A percentile compares a stretch with the other conserved stretches of the same genome.
Evolutionary conservation across 2,797 vertebrate genomes (phyloP).

Genomic region (Enteromius argenteus): DNA sequence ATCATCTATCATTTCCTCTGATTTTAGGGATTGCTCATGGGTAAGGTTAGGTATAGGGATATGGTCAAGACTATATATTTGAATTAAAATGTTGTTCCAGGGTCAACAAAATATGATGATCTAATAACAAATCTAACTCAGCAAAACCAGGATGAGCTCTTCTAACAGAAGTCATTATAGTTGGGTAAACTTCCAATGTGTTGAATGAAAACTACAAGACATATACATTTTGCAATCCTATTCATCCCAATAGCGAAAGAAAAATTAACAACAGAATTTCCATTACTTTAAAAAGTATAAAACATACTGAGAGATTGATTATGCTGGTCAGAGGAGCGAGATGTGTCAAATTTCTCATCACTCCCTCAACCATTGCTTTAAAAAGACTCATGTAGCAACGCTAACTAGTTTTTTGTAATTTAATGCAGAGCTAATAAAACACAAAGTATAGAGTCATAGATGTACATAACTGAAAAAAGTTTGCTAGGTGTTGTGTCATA

Average conservation of each 20-base stretch:
- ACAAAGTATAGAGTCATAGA: not conserved
- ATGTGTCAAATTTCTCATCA: too few species aligned
- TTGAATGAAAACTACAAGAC: not conserved
- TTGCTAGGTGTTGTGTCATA: not conserved
- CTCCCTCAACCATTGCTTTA: not conserved
- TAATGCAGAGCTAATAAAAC: not conserved
- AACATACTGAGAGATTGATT: too few species aligned
- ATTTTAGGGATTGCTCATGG: too few species aligned
- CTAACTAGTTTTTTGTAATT: not conserved
- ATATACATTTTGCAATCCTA: not conserved
- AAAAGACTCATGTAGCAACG: not conserved
- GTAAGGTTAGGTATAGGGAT: too few species aligned
- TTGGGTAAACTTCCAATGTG: not conserved
- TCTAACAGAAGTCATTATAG: too few species aligned
- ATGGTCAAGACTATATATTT: too few species aligned
- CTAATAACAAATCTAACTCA: too few species aligned
- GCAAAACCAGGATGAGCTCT: too few species aligned
- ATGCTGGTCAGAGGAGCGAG: too few species aligned
- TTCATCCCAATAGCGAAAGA: not conserved
- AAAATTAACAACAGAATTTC: not conserved
- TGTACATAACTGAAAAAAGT: not conserved
- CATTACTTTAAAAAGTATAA: not conserved
- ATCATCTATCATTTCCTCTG: too few species aligned
- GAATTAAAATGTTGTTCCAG: too few species aligned
- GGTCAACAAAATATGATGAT: too few species aligned